Evolutionary conservation across 1,140 invertebrate genomes (phyloP).

Genomic region (Tetramorium alpestre): DNA sequence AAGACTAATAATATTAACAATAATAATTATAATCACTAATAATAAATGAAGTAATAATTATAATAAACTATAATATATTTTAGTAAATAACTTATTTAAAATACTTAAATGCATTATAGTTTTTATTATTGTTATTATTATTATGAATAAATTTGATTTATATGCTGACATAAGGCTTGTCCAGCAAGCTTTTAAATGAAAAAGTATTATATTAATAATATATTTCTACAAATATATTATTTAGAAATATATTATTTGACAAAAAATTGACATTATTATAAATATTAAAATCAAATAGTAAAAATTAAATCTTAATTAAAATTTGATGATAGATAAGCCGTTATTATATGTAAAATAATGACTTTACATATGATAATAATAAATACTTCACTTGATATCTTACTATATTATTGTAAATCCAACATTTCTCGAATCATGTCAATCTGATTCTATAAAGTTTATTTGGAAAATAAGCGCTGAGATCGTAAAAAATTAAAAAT

Average conservation of each 20-base stretch:
- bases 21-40: constrained; percentile 16
- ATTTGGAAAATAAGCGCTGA: neutral
- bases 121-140: neutral
- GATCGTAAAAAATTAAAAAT: neutral
- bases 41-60: neutral
- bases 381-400: constrained; percentile 4
- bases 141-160: neutral
- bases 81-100: neutral
- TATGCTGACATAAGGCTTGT: constrained; percentile 28
- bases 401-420: neutral
- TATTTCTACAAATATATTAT: neutral
- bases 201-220: constrained; percentile 15
- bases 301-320: constrained; percentile 16
- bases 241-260: too few species aligned
- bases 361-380: neutral
- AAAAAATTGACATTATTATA: neutral
- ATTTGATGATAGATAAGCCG: neutral
- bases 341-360: constrained; percentile 6
- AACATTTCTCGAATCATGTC: neutral
- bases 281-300: neutral
- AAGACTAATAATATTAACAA: neutral
- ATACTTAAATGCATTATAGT: neutral
- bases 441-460: neutral
- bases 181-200: constrained; percentile 40
- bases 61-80: neutral